Conservation (phyloP, 1,140 invertebrate genomes). For the Philaenus spumarius region DNA sequence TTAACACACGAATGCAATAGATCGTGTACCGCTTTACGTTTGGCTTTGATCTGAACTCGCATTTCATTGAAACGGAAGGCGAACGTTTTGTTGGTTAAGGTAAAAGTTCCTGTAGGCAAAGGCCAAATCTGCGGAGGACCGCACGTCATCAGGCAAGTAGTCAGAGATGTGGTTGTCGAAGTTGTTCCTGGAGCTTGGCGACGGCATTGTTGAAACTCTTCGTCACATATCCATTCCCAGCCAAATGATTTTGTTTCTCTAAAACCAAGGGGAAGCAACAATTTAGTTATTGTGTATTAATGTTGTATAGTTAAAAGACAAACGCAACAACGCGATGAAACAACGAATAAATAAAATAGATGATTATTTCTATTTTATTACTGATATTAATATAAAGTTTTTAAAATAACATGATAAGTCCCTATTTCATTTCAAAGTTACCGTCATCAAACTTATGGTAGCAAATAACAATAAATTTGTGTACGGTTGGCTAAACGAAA, state of each 20-base stretch:
- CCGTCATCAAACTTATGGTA: no score
- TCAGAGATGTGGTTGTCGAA: background rate
- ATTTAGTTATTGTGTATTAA: background rate
- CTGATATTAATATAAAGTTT: no score
- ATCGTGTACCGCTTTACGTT: background rate
- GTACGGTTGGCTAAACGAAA: no score
- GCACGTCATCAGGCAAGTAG: constrained; percentile 7
- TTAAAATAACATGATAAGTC: no score
- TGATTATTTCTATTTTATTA: no score
- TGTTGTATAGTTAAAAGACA: background rate
- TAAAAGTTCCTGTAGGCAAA: background rate
- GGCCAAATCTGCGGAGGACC: background rate
- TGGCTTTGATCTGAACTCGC: background rate
- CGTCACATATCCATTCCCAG: background rate
- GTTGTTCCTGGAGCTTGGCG: background rate
- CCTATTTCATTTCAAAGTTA: no score
- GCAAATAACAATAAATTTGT: no score
- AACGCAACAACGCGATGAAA: no score
- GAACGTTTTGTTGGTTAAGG: background rate
- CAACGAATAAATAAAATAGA: no score
- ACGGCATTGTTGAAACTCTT: background rate
- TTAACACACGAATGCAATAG: background rate
- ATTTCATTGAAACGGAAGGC: background rate
- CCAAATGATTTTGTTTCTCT: background rate
- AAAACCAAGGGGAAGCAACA: background rate